Conservation (phyloP, 1,140 invertebrate species). For the Pseudomyrmex cubaensis region DNA sequence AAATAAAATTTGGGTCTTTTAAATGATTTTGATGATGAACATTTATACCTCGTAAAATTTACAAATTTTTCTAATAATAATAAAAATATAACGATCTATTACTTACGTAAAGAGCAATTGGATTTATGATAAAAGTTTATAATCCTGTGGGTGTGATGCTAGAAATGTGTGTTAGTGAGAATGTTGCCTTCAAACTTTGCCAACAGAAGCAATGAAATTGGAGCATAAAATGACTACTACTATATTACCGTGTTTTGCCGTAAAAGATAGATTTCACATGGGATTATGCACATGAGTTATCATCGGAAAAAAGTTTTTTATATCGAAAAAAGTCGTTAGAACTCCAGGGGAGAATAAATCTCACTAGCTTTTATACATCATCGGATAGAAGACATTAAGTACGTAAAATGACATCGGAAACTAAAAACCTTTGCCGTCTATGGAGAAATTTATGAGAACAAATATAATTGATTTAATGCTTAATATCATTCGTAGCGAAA, state of each 20-base stretch:
- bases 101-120: not conserved
- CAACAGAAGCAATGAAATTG: slow-evolving; percentile 39
- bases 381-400: not conserved
- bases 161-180: not conserved
- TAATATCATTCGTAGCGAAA: not conserved
- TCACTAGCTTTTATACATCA: not conserved
- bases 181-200: slow-evolving; percentile 12
- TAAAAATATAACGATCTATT: not conserved
- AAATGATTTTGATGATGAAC: slow-evolving; percentile 1
- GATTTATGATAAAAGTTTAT: slow-evolving; percentile 1
- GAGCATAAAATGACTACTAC: slow-evolving; percentile 41
- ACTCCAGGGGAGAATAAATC: slow-evolving; percentile 38
- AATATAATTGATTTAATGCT: not conserved
- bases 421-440: slow-evolving; percentile 1
- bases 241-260: slow-evolving; percentile 14
- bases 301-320: slow-evolving; percentile 31
- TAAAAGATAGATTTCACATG: slow-evolving; percentile 6
- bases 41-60: not conserved
- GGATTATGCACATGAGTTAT: slow-evolving; percentile 21
- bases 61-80: not conserved
- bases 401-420: not conserved
- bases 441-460: not conserved
- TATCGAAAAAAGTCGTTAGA: slow-evolving; percentile 30
- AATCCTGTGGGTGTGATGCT: not conserved
- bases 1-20: slow-evolving; percentile 21